Percentiles rank a stretch among this genome's conserved stretches.
phyloP scores from a whole-genome alignment of 2,797 vertebrate species.

The Onychomys leucogaster region DNA sequence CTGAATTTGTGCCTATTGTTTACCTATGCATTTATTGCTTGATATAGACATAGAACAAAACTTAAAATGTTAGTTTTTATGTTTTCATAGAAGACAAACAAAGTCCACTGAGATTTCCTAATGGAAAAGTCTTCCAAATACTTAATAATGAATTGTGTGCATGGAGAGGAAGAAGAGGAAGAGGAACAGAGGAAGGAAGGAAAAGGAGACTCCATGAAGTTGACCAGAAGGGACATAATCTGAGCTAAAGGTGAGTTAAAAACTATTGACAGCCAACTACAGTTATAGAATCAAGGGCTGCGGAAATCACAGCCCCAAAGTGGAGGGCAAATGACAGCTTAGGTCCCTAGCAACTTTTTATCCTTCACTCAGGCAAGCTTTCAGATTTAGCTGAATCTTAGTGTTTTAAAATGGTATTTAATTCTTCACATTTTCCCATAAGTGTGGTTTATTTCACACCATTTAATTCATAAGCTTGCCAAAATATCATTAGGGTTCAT shows the following conservation, averaged over 20 bases:
- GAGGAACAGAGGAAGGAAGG: rapidly evolving
- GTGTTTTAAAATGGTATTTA: not conserved
- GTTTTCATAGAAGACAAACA: not conserved
- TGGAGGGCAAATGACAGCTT: rapidly evolving
- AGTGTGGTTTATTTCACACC: not conserved
- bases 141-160: not conserved
- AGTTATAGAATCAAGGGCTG: rapidly evolving
- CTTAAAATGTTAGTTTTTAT: not conserved
- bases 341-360: not conserved
- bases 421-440: not conserved
- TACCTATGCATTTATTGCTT: not conserved
- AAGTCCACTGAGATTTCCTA: not conserved
- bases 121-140: not conserved
- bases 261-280: rapidly evolving
- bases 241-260: not conserved
- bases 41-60: not conserved
- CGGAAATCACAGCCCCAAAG: too few species aligned
- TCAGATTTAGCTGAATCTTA: not conserved
- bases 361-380: not conserved
- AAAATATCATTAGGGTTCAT: not conserved
- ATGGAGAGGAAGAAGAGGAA: not conserved
- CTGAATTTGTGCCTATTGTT: not conserved
- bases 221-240: rapidly evolving
- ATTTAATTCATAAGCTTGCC: not conserved
- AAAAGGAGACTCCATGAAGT: not conserved